These are phyloP conservation scores for Caenorhabditis latens DNA, from an alignment of 1,140 invertebrate genomes.

Conservation along the genomic window DNA sequence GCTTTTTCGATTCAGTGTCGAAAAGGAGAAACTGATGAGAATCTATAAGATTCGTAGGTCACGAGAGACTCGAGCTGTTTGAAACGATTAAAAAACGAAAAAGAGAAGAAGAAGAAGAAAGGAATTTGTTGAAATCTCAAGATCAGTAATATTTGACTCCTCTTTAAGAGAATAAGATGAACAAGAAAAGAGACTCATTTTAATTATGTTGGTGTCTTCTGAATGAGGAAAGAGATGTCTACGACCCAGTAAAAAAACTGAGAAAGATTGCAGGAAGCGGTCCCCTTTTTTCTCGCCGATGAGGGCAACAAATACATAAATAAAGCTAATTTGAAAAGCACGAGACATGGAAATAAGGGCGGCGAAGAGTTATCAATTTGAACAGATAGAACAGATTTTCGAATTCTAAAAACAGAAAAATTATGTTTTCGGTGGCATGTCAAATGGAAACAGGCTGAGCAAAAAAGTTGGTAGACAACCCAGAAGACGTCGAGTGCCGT, in stretches of 20 bases:
- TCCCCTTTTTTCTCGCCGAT: neutral
- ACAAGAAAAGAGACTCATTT: neutral
- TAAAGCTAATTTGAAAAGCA: conserved; percentile 26
- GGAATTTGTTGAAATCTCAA: conserved; percentile 38
- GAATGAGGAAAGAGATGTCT: conserved; percentile 18
- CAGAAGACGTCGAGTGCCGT: conserved; percentile 6
- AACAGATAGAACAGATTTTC: neutral
- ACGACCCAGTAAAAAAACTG: neutral
- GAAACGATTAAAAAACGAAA: conserved; percentile 1
- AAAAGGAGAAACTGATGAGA: conserved; percentile 23
- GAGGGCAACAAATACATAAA: conserved; percentile 25
- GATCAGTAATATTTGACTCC: conserved; percentile 17
- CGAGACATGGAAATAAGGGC: conserved; percentile 22
- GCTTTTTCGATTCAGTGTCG: conserved; percentile 10
- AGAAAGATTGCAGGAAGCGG: conserved; percentile 21
- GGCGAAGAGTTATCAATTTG: neutral
- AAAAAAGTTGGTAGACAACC: neutral
- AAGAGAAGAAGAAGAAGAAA: neutral
- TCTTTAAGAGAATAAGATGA: neutral
- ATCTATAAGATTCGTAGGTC: conserved; percentile 27
- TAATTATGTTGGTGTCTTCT: conserved; percentile 2
- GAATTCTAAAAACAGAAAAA: neutral
- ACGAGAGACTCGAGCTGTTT: conserved; percentile 5
- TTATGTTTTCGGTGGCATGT: neutral
- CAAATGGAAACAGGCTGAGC: neutral